These are phyloP conservation scores for Metallyticus violacea DNA, from an alignment of 2,888 invertebrate species.

Conservation along the genomic window DNA sequence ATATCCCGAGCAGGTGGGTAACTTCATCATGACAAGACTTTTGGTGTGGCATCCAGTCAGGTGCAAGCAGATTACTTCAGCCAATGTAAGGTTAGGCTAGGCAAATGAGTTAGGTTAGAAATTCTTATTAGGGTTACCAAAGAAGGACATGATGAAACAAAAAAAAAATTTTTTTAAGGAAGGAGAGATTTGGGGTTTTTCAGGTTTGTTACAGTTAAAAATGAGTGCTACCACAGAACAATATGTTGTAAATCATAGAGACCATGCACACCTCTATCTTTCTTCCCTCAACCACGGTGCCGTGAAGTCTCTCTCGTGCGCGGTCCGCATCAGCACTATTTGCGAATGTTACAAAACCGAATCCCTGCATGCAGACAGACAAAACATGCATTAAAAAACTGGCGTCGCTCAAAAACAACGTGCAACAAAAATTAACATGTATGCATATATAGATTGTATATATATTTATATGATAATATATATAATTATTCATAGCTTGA, in stretches of 20 bases:
- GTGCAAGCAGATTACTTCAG: constrained; percentile 18
- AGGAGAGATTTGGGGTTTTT: constrained; percentile 1
- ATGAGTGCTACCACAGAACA: constrained; percentile 40
- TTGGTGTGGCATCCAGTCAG: constrained; percentile 19
- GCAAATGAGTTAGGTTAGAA: constrained; percentile 15
- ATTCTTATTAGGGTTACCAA: constrained; percentile 1
- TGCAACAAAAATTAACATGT: constrained; percentile 63
- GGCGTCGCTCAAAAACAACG: constrained; percentile 75
- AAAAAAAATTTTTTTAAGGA: constrained; percentile 4
- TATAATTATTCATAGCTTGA: constrained; percentile 9
- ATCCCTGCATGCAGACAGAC: constrained; percentile 99
- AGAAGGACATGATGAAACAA: not conserved
- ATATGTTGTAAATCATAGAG: constrained; percentile 38
- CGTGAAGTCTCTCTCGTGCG: constrained; percentile 99
- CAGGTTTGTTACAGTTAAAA: constrained; percentile 34
- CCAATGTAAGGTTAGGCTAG: constrained; percentile 11
- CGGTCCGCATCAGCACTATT: constrained; percentile 99
- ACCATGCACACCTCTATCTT: constrained; percentile 99
- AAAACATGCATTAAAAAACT: constrained; percentile 86
- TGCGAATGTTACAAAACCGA: constrained; percentile 99
- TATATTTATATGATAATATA: constrained; percentile 47
- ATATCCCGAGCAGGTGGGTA: constrained; percentile 13
- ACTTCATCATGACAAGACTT: not conserved
- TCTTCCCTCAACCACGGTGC: constrained; percentile 99
- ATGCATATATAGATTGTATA: constrained; percentile 57